Base-by-base conservation (phyloP, 2,888 invertebrate genomes). In the Aphodius sticticus region DNA sequence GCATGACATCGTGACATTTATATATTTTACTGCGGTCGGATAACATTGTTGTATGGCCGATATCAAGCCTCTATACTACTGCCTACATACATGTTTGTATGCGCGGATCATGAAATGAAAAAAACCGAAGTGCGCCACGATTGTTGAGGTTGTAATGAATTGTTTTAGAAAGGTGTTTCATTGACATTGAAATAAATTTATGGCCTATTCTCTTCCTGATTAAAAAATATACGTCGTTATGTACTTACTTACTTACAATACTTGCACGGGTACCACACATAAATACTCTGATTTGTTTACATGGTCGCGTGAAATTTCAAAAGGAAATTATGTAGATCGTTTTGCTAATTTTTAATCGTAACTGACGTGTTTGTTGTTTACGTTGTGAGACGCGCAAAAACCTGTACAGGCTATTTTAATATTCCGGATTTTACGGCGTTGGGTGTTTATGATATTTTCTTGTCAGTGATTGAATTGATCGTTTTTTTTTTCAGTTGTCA, bases 1-100 rank as follows among this genome's bases (percentile, higher is more conserved):
- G 53, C 53, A 53, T 53, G 53, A 53, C 53, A 53, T 53, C 53
- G 53, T 53, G 53, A 53, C 53, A 53, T 53, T 53, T 53, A 53
- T 53, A 12, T 53, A 53, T 53, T 53, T 53, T 9, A 53, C 53
- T 2, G 12, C 53, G 7, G 53, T 5, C 7, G 2, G 53, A 53
- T 53, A 53, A 53, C 53, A 53, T 53, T 53, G 53, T 53, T 53
- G 53, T 53, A 53, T 53, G 53, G 12, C 53, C 53, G 53, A 53
- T 53, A 53, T 53, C 53, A 53, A 53, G 53, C 53, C 9, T 7
- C 53, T 53, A 53, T 53, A 53, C 53, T 53, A 5, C 53, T 53
- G 12, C 53, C 53, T 53, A 53, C 53, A 53, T 53, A 12, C 53
- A 53, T 53, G 53, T 53, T 53, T 53, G 53, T 53, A 53, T 53